These are phyloP conservation scores for Bufo bufo DNA, from an alignment of 2,113 vertebrate genomes.

Conservation along the genomic window DNA sequence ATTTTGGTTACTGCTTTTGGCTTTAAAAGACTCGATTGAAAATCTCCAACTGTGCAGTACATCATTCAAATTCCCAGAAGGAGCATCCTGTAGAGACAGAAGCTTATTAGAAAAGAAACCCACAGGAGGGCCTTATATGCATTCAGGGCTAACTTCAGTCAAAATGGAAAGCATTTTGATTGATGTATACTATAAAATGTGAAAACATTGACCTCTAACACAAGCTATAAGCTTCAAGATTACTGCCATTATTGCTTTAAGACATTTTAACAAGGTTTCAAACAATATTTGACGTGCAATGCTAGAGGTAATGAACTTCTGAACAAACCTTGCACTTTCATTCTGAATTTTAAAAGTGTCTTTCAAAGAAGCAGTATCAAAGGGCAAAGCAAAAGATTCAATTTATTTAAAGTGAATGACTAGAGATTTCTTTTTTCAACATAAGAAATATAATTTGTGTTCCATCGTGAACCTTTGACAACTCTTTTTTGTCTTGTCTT, in stretches of 20 bases:
- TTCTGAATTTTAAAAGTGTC: constrained; percentile 52
- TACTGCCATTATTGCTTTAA: constrained; percentile 60
- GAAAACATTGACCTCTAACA: constrained; percentile 59
- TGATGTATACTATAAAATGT: constrained; percentile 51
- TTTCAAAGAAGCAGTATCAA: constrained; percentile 58
- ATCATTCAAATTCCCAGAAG: constrained; percentile 56
- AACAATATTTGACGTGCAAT: constrained; percentile 57
- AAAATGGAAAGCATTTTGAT: constrained; percentile 59
- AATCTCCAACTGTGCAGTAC: constrained; percentile 41
- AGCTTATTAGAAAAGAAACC: constrained; percentile 60
- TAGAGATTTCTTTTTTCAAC: constrained; percentile 42
- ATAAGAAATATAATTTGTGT: background rate
- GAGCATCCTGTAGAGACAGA: constrained; percentile 57
- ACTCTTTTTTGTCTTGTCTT: background rate
- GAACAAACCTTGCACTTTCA: constrained; percentile 56
- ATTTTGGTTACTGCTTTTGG: constrained; percentile 49
- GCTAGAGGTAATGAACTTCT: constrained; percentile 60
- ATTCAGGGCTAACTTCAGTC: constrained; percentile 57
- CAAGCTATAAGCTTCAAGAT: constrained; percentile 56
- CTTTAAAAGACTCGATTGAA: constrained; percentile 48
- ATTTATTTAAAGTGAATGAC: background rate
- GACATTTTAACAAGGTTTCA: constrained; percentile 61
- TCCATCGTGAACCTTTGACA: constrained; percentile 24
- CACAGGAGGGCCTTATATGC: constrained; percentile 49
- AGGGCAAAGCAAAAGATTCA: constrained; percentile 36